A percentile compares a stretch with the other conserved stretches of the same genome.
Conservation (phyloP, 1,140 invertebrate genomes). For the Scaptomyza graminum region DNA sequence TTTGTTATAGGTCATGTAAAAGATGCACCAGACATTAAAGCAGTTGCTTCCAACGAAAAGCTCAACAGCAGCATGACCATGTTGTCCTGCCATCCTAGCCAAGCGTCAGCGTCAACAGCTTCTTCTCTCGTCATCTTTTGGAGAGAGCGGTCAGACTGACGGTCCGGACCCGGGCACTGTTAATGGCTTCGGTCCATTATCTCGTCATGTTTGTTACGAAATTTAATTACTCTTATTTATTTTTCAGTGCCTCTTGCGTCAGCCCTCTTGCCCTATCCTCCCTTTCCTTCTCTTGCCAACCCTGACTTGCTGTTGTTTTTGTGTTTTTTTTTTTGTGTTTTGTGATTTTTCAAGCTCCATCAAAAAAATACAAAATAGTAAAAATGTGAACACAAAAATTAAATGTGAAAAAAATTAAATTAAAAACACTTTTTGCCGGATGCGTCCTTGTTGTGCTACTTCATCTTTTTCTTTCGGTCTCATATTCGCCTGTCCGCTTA, state of each 20-base stretch:
- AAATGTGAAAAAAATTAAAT: conserved; percentile 78
- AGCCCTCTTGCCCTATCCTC: not conserved
- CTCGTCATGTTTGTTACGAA: conserved; percentile 84
- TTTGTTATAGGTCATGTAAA: too few relatives aligned
- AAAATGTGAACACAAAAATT: conserved; percentile 66
- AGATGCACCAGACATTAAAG: too few relatives aligned
- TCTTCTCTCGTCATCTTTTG: conserved; percentile 69
- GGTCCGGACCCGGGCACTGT: conserved; percentile 47
- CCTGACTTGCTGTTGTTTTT: not conserved
- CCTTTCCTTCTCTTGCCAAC: not conserved
- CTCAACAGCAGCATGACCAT: conserved; percentile 4
- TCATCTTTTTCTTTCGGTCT: conserved; percentile 27
- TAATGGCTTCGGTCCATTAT: conserved; percentile 84
- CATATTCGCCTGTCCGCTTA: conserved; percentile 47
- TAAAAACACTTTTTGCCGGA: conserved; percentile 74
- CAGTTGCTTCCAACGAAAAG: too few relatives aligned
- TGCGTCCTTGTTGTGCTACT: conserved; percentile 35
- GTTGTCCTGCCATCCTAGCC: too few relatives aligned
- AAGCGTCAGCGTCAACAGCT: conserved; percentile 13
- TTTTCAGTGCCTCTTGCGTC: conserved; percentile 57
- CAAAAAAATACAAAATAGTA: conserved; percentile 43
- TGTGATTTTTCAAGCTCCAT: conserved; percentile 74
- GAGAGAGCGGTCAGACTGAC: conserved; percentile 35
- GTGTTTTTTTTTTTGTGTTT: conserved; percentile 51
- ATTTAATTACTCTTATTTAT: conserved; percentile 84